Percentiles rank a stretch among this genome's conserved stretches.
These are phyloP conservation scores for Coendou prehensilis DNA, from an alignment of 2,797 vertebrate species.

Conservation along the genomic window DNA sequence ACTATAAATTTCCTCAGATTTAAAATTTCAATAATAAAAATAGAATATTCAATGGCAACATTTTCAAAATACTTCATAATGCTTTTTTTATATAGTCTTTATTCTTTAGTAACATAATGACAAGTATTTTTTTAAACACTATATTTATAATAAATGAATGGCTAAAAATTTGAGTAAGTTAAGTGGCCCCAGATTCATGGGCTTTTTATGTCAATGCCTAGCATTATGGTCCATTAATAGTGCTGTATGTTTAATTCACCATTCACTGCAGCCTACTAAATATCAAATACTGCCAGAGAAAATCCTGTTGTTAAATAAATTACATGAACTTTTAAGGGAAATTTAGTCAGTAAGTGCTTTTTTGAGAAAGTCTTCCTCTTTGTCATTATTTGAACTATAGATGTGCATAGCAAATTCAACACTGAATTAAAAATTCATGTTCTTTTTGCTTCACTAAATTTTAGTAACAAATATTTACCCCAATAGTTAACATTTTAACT, in stretches of 20 bases:
- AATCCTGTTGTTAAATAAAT: constrained; percentile 22
- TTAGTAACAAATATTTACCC: not conserved
- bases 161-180: not conserved
- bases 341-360: constrained; percentile 6
- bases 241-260: not conserved
- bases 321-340: not conserved
- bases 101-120: not conserved
- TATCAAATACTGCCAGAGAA: not conserved
- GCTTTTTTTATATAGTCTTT: not conserved
- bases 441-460: not conserved
- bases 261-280: constrained; percentile 1
- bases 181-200: not conserved
- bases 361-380: not conserved
- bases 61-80: constrained; percentile 46
- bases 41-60: not conserved
- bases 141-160: not conserved
- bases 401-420: not conserved
- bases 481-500: constrained; percentile 26
- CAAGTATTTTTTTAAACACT: not conserved
- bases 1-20: constrained; percentile 20
- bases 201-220: constrained; percentile 29
- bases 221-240: not conserved
- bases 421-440: not conserved
- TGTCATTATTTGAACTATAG: constrained; percentile 34
- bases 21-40: constrained; percentile 36